Base-by-base conservation (phyloP, 2,797 vertebrate genomes). In the Pseudomugil tenellus region DNA sequence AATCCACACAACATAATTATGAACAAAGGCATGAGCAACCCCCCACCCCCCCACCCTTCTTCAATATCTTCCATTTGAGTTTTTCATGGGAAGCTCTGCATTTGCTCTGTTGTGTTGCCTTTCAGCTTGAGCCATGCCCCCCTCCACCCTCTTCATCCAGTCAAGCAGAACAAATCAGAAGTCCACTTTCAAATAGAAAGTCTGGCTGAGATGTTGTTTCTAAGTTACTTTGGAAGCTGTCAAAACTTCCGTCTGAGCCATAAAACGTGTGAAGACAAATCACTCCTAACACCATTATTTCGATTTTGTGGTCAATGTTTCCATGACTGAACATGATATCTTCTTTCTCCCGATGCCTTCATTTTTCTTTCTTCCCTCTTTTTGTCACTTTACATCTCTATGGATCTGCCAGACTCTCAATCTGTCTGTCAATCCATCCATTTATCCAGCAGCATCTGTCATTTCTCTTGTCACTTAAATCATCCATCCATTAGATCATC, bases 401-500 rank as follows among this genome's bases (percentile, higher is more conserved):
- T 88, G 73, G 75, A 56, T 80, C 75, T 74, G 67, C 81, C 77
- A 57, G 62, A 76, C 67, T 59, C 61, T 78, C 78, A 63, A 75
- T 89, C 81, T 31, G 74, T 92, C 89, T 85, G 85, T 90, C 87
- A 88, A 79, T 86, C 84, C 70, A 11, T 76, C 83, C 79, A 89
- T 91, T 90, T 85, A 87, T 84, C 82, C 63, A 35, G 16, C 77
- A 41, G 72, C 71, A 75, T 84, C 80, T 90, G 82, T 89, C 86
- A 83, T 83, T 89, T 69, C 76, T 77, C 80, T 67, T 87, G 89
- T 89, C 90, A 85, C 84, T 87, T 83, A 80, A 89, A 89, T 84
- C 77, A 87, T 88, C 81, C 60, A n/a, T 82, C 85, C 77, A 80
- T 87, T 80, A 80, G 84, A 64, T 72, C 85, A 85, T 91, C 83